Conservation (phyloP, 2,113 vertebrate species). For the Megalops atlanticus region DNA sequence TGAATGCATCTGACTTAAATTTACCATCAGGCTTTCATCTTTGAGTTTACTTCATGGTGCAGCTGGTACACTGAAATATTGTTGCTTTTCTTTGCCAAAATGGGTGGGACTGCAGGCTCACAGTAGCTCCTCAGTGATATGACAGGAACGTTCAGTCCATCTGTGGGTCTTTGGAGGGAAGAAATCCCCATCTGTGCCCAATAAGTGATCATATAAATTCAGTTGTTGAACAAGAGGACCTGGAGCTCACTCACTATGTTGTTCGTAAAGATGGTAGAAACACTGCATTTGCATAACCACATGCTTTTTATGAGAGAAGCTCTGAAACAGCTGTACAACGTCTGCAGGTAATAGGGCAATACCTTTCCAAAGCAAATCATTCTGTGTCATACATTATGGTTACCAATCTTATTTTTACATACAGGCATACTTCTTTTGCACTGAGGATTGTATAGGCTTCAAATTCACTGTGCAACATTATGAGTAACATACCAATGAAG, state of each 20-base stretch:
- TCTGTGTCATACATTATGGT: not conserved
- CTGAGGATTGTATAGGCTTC: too few relatives aligned
- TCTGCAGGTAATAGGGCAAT: not conserved
- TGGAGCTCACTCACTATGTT: not conserved
- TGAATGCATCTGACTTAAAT: not conserved
- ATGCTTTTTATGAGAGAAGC: not conserved
- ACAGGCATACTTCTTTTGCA: not conserved
- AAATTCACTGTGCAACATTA: not conserved
- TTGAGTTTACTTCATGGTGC: not conserved
- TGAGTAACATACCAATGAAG: not conserved
- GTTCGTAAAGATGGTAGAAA: not conserved
- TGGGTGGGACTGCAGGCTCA: not conserved
- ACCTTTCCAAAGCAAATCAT: not conserved
- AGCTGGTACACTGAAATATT: not conserved
- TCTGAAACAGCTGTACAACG: not conserved
- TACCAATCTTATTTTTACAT: not conserved
- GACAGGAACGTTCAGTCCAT: not conserved
- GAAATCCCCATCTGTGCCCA: not conserved
- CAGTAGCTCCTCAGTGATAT: too few relatives aligned
- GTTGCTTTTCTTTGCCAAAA: not conserved
- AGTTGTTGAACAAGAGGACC: not conserved
- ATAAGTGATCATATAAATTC: conserved; percentile 5
- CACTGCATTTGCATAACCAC: not conserved
- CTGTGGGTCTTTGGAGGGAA: not conserved
- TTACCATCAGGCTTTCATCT: not conserved